phyloP scores from a whole-genome alignment of 2,797 vertebrate genomes.

The Labeo calbasu region DNA sequence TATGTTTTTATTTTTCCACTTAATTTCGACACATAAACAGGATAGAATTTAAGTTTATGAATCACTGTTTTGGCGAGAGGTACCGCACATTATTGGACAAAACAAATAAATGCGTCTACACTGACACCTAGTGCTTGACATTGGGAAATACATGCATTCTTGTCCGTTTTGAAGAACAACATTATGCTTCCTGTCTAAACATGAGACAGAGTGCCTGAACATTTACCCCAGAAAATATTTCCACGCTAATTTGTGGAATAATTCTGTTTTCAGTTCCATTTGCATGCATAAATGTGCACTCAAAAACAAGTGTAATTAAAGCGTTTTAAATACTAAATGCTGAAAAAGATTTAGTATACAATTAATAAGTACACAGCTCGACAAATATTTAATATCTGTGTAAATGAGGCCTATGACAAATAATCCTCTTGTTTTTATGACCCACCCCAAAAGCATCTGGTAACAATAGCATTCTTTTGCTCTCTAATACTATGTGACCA shows the following conservation, averaged over 20 bases:
- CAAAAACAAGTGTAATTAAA: not conserved
- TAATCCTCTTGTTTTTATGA: not conserved
- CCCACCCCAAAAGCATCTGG: not conserved
- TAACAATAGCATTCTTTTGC: not conserved
- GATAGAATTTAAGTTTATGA: not conserved
- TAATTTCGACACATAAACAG: too few species aligned
- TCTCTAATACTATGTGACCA: not conserved
- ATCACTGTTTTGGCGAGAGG: not conserved
- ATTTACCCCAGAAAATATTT: too few species aligned
- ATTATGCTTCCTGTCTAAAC: not conserved
- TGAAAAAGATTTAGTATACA: not conserved
- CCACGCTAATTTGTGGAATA: not conserved
- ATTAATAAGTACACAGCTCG: not conserved
- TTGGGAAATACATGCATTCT: not conserved
- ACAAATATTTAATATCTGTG: not conserved
- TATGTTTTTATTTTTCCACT: too few species aligned
- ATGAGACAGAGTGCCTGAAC: not conserved
- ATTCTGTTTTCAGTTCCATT: not conserved
- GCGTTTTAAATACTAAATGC: not conserved
- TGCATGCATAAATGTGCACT: not conserved
- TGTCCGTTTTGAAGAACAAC: not conserved
- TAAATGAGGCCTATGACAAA: too few species aligned
- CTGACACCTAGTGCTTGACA: constrained; percentile 41
- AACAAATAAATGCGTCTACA: constrained; percentile 11
- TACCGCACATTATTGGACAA: not conserved